These are phyloP conservation scores for Holacanthus passer DNA, from an alignment of 2,113 vertebrate genomes.

Conservation along the genomic window DNA sequence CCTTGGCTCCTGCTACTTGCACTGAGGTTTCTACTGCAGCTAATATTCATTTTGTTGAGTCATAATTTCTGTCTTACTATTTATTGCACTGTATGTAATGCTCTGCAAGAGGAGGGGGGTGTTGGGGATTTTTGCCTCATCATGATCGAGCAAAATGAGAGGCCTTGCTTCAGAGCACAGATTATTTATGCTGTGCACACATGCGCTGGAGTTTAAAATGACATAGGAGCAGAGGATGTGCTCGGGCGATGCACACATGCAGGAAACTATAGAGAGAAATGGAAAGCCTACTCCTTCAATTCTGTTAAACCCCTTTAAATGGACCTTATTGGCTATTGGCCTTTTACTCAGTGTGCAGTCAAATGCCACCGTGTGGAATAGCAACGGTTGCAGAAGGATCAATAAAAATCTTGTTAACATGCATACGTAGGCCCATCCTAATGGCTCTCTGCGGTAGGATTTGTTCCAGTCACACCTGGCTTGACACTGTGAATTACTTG, in stretches of 20 bases:
- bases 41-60: constrained; percentile 26
- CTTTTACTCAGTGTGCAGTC: constrained; percentile 48
- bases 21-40: neutral
- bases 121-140: constrained; percentile 9
- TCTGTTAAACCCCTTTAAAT: constrained; percentile 36
- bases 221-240: constrained; percentile 5
- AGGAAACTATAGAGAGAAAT: neutral
- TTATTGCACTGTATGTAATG: neutral
- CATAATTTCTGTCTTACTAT: neutral
- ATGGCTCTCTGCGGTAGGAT: constrained; percentile 50
- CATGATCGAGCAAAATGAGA: constrained; percentile 18
- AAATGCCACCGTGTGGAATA: constrained; percentile 41
- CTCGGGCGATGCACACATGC: neutral
- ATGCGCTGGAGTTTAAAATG: constrained; percentile 1
- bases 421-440: constrained; percentile 36
- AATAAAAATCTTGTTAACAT: constrained; percentile 69
- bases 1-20: neutral
- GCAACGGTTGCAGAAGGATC: constrained; percentile 56
- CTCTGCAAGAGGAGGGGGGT: neutral
- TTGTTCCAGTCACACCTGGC: constrained; percentile 57
- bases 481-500: constrained; percentile 24
- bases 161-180: neutral
- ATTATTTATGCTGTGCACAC: constrained; percentile 22
- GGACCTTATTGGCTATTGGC: constrained; percentile 14
- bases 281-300: constrained; percentile 7